These are phyloP conservation scores for Drosophila pseudoobscura DNA, from an alignment of 1,140 invertebrate genomes.

Conservation along the genomic window DNA sequence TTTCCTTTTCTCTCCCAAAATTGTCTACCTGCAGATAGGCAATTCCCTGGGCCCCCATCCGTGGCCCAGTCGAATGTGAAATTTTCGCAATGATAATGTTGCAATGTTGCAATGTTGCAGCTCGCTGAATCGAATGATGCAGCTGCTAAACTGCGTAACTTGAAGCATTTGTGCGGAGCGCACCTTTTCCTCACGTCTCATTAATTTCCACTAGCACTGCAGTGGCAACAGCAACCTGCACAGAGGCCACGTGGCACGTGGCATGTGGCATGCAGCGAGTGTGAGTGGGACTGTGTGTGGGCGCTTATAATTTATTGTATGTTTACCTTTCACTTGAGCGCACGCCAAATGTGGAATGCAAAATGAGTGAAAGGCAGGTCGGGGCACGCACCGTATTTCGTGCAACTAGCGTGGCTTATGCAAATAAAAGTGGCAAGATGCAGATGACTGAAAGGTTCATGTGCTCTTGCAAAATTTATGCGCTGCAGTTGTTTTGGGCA, in stretches of 20 bases:
- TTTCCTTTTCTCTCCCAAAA: slow-evolving; percentile 8
- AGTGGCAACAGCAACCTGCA: slow-evolving; percentile 7
- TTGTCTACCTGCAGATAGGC: slow-evolving; percentile 22
- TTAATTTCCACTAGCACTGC: slow-evolving; percentile 63
- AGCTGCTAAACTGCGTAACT: slow-evolving; percentile 54
- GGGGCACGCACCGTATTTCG: slow-evolving; percentile 60
- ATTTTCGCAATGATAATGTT: slow-evolving; percentile 55
- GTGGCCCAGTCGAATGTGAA: slow-evolving; percentile 27
- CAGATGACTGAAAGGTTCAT: slow-evolving; percentile 49
- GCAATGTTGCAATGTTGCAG: slow-evolving; percentile 66
- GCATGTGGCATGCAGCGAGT: slow-evolving; percentile 3
- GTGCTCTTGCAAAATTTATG: slow-evolving; percentile 65
- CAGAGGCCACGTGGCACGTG: not conserved
- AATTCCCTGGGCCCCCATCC: slow-evolving; percentile 22
- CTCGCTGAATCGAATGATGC: slow-evolving; percentile 73
- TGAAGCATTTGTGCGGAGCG: slow-evolving; percentile 44
- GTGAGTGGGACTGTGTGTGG: slow-evolving; percentile 14
- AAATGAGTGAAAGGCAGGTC: slow-evolving; percentile 15
- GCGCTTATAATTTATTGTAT: slow-evolving; percentile 74
- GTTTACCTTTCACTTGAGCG: slow-evolving; percentile 72
- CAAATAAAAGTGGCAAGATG: slow-evolving; percentile 59
- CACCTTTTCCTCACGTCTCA: slow-evolving; percentile 72
- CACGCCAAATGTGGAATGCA: slow-evolving; percentile 32
- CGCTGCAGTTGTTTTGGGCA: slow-evolving; percentile 72
- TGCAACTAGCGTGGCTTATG: slow-evolving; percentile 53